A percentile compares a stretch with the other conserved stretches of the same genome.
These are phyloP conservation scores for Thymelicus sylvestris DNA, from an alignment of 2,888 invertebrate genomes.

Conservation along the genomic window DNA sequence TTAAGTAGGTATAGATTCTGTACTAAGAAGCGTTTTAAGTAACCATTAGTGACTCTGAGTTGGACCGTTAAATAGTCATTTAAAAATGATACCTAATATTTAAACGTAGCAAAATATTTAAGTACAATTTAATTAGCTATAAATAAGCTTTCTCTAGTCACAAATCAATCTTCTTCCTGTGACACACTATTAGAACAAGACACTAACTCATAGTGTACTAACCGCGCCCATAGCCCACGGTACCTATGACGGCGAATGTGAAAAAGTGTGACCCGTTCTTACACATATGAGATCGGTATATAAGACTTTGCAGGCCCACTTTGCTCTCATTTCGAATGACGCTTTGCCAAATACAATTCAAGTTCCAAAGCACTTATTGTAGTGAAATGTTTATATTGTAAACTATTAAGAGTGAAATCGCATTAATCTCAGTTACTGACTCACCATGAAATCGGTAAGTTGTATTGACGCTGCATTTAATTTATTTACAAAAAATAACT, in stretches of 20 bases:
- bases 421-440: conserved; percentile 36
- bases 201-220: conserved; percentile 37
- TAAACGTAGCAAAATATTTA: conserved; percentile 9
- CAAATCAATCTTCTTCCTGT: conserved; percentile 38
- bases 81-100: background rate
- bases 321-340: conserved; percentile 83
- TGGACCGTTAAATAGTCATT: background rate
- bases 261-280: conserved; percentile 82
- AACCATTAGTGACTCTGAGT: too few species aligned
- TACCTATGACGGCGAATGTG: conserved; percentile 71
- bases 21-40: too few species aligned
- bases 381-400: conserved; percentile 36
- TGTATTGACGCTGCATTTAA: conserved; percentile 3
- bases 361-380: conserved; percentile 41
- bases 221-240: conserved; percentile 69
- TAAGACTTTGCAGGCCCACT: conserved; percentile 77
- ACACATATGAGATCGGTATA: conserved; percentile 83
- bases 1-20: too few species aligned
- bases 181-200: conserved; percentile 34
- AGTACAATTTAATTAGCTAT: conserved; percentile 31
- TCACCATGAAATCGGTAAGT: conserved; percentile 70
- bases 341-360: conserved; percentile 77
- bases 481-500: conserved; percentile 1
- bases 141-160: conserved; percentile 25
- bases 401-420: conserved; percentile 39